Conservation (phyloP, 2,113 vertebrate species). For the Corvus moneduloides region DNA sequence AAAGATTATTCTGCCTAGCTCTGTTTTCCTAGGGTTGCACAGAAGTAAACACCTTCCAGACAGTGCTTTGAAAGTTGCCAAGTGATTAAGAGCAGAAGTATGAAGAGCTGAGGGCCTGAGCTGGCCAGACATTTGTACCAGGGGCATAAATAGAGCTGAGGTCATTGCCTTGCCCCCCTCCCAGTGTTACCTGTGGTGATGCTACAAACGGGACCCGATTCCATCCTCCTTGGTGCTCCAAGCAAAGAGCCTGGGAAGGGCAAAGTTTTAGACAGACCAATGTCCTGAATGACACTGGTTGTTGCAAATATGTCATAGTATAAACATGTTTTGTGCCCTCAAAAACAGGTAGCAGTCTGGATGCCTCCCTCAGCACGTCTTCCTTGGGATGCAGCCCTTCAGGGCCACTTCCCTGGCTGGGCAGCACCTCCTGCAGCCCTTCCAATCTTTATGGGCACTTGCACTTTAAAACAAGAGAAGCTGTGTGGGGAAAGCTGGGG, state of each 20-base stretch:
- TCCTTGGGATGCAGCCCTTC: not conserved
- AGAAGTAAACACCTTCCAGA: slow-evolving; percentile 63
- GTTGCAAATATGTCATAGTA: not conserved
- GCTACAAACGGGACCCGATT: not conserved
- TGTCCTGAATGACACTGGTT: not conserved
- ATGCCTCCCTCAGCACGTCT: not conserved
- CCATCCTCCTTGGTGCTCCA: not conserved
- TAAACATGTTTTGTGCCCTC: slow-evolving; percentile 16
- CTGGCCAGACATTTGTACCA: slow-evolving; percentile 38
- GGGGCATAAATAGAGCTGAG: slow-evolving; percentile 39
- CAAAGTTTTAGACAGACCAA: not conserved
- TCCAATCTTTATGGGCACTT: not conserved
- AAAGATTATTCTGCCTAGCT: slow-evolving; percentile 10
- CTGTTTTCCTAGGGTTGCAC: slow-evolving; percentile 40
- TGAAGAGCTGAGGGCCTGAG: slow-evolving; percentile 16
- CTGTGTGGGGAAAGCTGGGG: not conserved
- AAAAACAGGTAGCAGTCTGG: slow-evolving; percentile 10
- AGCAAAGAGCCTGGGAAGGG: not conserved
- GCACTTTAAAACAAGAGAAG: not conserved
- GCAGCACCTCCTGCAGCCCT: not conserved
- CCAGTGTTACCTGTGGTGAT: not conserved
- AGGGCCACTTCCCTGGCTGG: not conserved
- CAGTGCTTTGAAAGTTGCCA: slow-evolving; percentile 19
- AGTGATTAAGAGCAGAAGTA: slow-evolving; percentile 56
- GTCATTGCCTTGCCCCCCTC: not conserved